phyloP scores from a whole-genome alignment of 2,797 vertebrate species.

The Mormyrus hasselquistii region DNA sequence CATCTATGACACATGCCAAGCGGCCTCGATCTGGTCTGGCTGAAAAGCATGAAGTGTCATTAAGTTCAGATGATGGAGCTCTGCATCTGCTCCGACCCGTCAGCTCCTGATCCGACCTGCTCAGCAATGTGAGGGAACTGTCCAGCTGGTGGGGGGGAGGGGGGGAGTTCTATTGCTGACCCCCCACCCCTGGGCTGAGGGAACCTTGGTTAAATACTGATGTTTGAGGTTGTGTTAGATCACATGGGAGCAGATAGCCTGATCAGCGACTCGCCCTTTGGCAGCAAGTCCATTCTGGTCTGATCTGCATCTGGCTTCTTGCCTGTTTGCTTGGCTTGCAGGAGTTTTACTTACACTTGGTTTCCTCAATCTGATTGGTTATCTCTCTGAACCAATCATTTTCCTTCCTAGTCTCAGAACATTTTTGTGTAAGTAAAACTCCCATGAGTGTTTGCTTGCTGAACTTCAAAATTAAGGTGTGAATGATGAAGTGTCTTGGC shows the following conservation, averaged over 20 bases:
- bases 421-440: too few relatives aligned
- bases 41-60: neutral
- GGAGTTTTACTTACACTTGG: neutral
- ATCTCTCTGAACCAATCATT: too few relatives aligned
- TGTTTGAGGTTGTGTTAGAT: neutral
- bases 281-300: neutral
- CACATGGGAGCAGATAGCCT: neutral
- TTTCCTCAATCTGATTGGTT: too few relatives aligned
- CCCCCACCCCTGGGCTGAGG: neutral
- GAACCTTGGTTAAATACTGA: neutral
- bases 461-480: neutral
- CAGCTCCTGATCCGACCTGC: neutral
- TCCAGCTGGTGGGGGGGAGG: neutral
- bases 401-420: too few relatives aligned
- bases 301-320: neutral
- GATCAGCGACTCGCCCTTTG: neutral
- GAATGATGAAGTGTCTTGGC: neutral
- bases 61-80: neutral
- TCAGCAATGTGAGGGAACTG: neutral
- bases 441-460: neutral
- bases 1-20: neutral
- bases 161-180: neutral
- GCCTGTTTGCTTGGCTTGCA: neutral
- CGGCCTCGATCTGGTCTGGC: neutral
- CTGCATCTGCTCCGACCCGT: neutral